Base-by-base conservation (phyloP, 1,140 invertebrate species). In the Lasioglossum baleicum region DNA sequence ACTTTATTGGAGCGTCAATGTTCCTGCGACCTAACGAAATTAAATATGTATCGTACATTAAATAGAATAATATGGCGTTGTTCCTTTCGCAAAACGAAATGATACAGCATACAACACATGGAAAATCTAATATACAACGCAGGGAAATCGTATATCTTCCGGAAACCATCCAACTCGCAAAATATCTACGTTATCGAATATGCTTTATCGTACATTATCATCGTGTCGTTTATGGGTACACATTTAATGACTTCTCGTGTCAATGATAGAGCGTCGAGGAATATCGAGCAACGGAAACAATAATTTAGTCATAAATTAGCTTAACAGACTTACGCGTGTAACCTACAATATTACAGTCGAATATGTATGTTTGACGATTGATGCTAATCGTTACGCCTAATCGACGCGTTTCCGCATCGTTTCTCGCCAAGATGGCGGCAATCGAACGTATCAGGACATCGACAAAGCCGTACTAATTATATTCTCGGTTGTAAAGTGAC, bases 271-370 rank as follows among this genome's bases (percentile, higher is more conserved):
- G 26, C 48, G 69, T 44, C 58, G 42, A 65, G 5, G 17, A 13
- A 22, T 63, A 26, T 70, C 58, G 53, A 42, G 51, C 70, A 64
- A 53, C 51, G 5, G 63, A 86, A 84, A 86, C 86, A 87, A 87
- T 83, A 87, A 87, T 83, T 87, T 87, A 87, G 79, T 83, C 72
- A 87, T 86, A 83, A 87, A 79, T 83, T 83, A 87, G 53, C 81
- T 86, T 86, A 78, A 80, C 53, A 58, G 66, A 69, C 67, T 82
- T 85, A 84, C 65, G 74, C 60, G 74, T 81, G 26, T 75, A 84
- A 15, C 44, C 63, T 82, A 79, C 84, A 66, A 82, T 71, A 66
- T 82, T 85, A 68, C 67, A 53, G 22, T 84, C 80, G 73, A 85
- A 44, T 17, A 70, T 85, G 74, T 44, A 67, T 85, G 35, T 53